A percentile compares a stretch with the other conserved stretches of the same genome.
phyloP scores from a whole-genome alignment of 2,113 vertebrate genomes.

The Phoxinus phoxinus region DNA sequence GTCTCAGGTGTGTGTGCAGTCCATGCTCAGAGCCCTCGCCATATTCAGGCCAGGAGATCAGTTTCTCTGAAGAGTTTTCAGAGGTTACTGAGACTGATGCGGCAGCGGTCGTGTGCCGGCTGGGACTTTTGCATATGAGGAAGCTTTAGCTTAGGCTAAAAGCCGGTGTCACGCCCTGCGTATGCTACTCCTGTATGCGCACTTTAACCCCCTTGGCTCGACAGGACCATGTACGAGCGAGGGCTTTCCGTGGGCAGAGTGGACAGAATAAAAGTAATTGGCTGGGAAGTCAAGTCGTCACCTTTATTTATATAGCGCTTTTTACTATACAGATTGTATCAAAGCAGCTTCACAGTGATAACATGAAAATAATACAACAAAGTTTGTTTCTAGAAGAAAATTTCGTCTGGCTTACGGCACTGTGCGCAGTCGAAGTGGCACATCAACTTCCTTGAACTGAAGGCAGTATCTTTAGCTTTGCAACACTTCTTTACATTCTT shows the following conservation, averaged over 20 bases:
- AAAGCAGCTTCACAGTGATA: too few relatives aligned
- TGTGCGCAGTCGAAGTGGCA: neutral
- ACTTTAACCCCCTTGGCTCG: neutral
- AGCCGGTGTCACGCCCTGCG: neutral
- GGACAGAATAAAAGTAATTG: neutral
- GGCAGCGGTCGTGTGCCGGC: neutral
- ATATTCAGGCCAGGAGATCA: neutral
- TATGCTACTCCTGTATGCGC: neutral
- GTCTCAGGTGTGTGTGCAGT: neutral
- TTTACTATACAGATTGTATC: too few relatives aligned
- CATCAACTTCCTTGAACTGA: too few relatives aligned
- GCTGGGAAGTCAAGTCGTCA: too few relatives aligned
- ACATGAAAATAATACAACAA: too few relatives aligned
- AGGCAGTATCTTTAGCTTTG: too few relatives aligned
- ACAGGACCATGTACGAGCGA: neutral
- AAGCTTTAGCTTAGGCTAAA: neutral
- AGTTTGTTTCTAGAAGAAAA: too few relatives aligned
- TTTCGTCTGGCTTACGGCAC: neutral
- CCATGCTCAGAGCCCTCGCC: neutral
- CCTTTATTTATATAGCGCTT: too few relatives aligned
- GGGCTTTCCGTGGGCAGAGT: too few relatives aligned
- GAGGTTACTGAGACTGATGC: neutral
- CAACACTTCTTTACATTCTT: too few relatives aligned
- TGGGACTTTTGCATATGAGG: neutral
- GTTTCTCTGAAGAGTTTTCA: neutral